A percentile compares a stretch with the other conserved stretches of the same genome.
Evolutionary conservation across 2,888 invertebrate species (phyloP).

Genomic region (Pachymerium ferrugineum): DNA sequence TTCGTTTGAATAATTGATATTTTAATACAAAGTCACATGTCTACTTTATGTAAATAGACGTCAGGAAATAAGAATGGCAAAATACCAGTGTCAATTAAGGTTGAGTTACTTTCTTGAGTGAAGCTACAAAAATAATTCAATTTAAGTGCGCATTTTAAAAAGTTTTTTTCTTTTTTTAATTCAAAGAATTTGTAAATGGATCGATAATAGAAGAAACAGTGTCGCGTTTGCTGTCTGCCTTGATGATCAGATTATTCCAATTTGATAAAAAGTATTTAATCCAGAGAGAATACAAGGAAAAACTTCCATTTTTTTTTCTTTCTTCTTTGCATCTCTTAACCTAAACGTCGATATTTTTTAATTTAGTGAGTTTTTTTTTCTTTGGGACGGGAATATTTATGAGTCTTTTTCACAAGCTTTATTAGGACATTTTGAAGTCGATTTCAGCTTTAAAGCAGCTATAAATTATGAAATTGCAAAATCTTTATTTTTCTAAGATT

Average conservation of each 20-base stretch:
- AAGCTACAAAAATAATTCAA: not conserved
- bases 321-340: not conserved
- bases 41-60: not conserved
- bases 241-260: conserved; percentile 22
- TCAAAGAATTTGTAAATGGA: not conserved
- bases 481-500: not conserved
- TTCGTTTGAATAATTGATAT: not conserved
- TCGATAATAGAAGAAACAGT: not conserved
- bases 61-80: not conserved
- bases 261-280: not conserved
- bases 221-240: not conserved
- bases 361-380: conserved; percentile 3
- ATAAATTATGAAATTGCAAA: not conserved
- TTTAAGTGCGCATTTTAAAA: not conserved
- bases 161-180: not conserved
- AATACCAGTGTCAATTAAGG: conserved; percentile 17
- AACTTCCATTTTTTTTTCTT: not conserved
- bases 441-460: conserved; percentile 10
- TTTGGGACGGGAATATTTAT: not conserved
- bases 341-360: conserved; percentile 5
- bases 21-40: conserved; percentile 19
- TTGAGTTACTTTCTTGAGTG: not conserved
- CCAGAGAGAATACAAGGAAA: not conserved
- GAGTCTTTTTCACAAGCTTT: not conserved
- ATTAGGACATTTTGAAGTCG: conserved; percentile 23